A percentile compares a stretch with the other conserved stretches of the same genome.
phyloP scores from a whole-genome alignment of 2,113 vertebrate species.

The Aix galericulata region DNA sequence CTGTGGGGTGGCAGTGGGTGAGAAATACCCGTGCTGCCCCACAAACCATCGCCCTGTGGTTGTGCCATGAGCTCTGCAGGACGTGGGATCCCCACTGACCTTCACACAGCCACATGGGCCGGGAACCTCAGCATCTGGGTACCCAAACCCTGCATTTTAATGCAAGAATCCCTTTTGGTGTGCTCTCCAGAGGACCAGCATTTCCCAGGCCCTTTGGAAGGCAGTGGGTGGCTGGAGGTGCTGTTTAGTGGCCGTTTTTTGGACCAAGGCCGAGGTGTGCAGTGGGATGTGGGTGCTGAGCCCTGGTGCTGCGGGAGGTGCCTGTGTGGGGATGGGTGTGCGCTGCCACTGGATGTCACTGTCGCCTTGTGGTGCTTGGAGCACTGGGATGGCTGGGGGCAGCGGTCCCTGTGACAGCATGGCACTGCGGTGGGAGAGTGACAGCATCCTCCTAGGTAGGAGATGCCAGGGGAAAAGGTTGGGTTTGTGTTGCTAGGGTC shows the following conservation, averaged over 20 bases:
- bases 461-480: fast-evolving
- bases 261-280: fast-evolving
- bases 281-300: fast-evolving
- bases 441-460: neutral
- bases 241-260: fast-evolving
- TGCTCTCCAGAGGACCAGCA: fast-evolving
- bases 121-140: fast-evolving
- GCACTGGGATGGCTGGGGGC: fast-evolving
- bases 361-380: neutral
- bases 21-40: neutral
- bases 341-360: conserved; percentile 50
- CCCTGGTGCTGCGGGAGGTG: neutral
- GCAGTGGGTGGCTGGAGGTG: fast-evolving
- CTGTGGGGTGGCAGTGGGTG: neutral
- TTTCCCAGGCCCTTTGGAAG: fast-evolving
- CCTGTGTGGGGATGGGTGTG: fast-evolving
- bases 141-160: fast-evolving
- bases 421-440: neutral
- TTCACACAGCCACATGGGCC: neutral
- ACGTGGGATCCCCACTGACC: neutral
- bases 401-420: too few relatives aligned
- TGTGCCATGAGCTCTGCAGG: neutral
- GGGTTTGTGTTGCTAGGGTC: too few relatives aligned
- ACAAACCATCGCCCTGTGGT: fast-evolving
- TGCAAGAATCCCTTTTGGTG: fast-evolving